Percentiles rank a stretch among this genome's conserved stretches.
These are phyloP conservation scores for Champsocephalus esox DNA, from an alignment of 2,797 vertebrate species.

Conservation along the genomic window DNA sequence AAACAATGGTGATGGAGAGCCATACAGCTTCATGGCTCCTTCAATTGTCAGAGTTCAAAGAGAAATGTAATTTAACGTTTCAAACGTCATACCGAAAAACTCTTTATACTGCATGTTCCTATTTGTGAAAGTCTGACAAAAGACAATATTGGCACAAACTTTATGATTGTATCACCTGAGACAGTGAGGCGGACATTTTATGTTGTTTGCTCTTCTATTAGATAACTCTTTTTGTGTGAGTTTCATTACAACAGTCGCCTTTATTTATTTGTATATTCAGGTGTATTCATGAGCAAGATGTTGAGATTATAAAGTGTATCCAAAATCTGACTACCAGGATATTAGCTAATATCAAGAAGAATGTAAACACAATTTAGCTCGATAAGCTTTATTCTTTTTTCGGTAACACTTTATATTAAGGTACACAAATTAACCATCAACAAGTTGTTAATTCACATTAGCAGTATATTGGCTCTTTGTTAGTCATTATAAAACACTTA, in stretches of 20 bases:
- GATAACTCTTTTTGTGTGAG: not conserved
- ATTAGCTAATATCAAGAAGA: conserved; percentile 13
- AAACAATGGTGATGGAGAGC: conserved; percentile 26
- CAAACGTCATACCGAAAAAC: conserved; percentile 5
- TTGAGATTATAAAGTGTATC: conserved; percentile 15
- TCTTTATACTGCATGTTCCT: conserved; percentile 3
- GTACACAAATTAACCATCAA: too few species aligned
- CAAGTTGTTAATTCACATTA: too few species aligned
- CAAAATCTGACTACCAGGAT: conserved; percentile 19
- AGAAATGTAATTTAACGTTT: not conserved
- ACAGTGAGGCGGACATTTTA: conserved; percentile 1
- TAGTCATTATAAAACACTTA: too few species aligned
- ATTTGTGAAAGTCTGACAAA: conserved; percentile 15
- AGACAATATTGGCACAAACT: conserved; percentile 1
- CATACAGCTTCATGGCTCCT: conserved; percentile 11
- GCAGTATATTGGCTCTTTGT: too few species aligned
- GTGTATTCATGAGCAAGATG: conserved; percentile 32
- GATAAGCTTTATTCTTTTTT: not conserved
- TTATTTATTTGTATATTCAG: conserved; percentile 23
- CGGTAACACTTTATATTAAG: too few species aligned
- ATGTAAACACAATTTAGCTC: not conserved
- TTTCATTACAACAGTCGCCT: conserved; percentile 20
- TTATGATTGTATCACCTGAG: conserved; percentile 8
- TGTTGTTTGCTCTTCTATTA: conserved; percentile 14
- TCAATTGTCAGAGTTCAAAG: conserved; percentile 19